Conservation (phyloP, 2,113 vertebrate species). For the Zootoca vivipara region DNA sequence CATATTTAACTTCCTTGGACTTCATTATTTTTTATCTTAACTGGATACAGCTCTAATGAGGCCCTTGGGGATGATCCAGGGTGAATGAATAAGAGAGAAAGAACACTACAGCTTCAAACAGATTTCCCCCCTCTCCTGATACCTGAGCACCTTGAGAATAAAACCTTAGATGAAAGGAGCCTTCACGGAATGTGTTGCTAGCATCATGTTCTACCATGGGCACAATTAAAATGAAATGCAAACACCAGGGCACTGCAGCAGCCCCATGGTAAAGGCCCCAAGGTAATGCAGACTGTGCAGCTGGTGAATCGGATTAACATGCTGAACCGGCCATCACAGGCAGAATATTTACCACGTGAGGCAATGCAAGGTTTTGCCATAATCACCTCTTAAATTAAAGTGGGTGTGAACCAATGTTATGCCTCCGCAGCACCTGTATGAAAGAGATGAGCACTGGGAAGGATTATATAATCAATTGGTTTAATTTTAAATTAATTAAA, state of each 20-base stretch:
- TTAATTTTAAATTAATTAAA: too few relatives aligned
- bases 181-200: background rate
- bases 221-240: slow-evolving; percentile 11
- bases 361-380: background rate
- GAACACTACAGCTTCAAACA: slow-evolving; percentile 40
- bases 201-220: background rate
- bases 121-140: slow-evolving; percentile 34
- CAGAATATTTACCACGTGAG: slow-evolving; percentile 20
- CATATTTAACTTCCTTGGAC: slow-evolving; percentile 44
- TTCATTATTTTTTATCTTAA: slow-evolving; percentile 54
- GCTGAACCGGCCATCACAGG: slow-evolving; percentile 30
- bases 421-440: background rate
- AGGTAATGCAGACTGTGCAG: background rate
- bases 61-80: slow-evolving; percentile 25
- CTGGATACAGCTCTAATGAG: slow-evolving; percentile 47
- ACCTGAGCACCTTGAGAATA: slow-evolving; percentile 4
- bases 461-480: background rate
- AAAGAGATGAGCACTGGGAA: slow-evolving; percentile 44
- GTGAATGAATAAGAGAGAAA: slow-evolving; percentile 55
- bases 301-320: slow-evolving; percentile 1
- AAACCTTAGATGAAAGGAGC: slow-evolving; percentile 51
- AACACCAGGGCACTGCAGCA: background rate
- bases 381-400: background rate
- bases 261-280: background rate
- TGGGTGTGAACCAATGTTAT: background rate